phyloP scores from a whole-genome alignment of 2,113 vertebrate species.

The Menidia beryllina region DNA sequence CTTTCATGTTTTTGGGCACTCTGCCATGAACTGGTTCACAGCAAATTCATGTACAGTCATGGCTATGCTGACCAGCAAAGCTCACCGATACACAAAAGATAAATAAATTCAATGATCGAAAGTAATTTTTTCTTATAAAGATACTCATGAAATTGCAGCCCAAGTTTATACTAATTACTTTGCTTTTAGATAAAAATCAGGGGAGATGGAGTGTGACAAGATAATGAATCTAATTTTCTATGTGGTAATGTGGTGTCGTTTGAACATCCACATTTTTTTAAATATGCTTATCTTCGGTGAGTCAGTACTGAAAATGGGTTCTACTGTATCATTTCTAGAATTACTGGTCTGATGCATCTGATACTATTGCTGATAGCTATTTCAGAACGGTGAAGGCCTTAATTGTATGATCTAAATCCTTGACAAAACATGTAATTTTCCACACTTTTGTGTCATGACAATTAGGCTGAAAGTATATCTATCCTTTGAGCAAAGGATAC shows the following conservation, averaged over 20 bases:
- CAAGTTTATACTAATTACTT: background rate
- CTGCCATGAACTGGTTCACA: conserved; percentile 23
- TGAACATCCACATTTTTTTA: too few relatives aligned
- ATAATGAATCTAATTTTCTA: background rate
- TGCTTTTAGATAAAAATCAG: background rate
- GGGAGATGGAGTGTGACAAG: background rate
- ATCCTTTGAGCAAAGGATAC: too few relatives aligned
- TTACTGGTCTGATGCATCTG: background rate
- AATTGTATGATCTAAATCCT: background rate
- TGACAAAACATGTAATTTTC: background rate
- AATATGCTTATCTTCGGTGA: background rate
- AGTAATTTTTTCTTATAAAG: background rate
- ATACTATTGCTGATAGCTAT: background rate
- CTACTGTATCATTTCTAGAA: background rate
- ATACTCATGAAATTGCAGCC: background rate
- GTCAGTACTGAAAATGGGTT: background rate
- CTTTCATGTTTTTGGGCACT: conserved; percentile 5
- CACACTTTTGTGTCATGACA: background rate
- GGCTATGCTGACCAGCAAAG: too few relatives aligned
- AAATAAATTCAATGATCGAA: background rate
- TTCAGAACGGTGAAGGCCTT: background rate
- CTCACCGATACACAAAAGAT: too few relatives aligned
- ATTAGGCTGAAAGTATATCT: too few relatives aligned
- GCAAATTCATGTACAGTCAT: conserved; percentile 5
- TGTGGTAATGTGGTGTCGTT: too few relatives aligned